Evolutionary conservation across 1,140 invertebrate genomes (phyloP), one percentile per base, ranked within the genome.

Genomic region (Caerostris darwini): DNA sequence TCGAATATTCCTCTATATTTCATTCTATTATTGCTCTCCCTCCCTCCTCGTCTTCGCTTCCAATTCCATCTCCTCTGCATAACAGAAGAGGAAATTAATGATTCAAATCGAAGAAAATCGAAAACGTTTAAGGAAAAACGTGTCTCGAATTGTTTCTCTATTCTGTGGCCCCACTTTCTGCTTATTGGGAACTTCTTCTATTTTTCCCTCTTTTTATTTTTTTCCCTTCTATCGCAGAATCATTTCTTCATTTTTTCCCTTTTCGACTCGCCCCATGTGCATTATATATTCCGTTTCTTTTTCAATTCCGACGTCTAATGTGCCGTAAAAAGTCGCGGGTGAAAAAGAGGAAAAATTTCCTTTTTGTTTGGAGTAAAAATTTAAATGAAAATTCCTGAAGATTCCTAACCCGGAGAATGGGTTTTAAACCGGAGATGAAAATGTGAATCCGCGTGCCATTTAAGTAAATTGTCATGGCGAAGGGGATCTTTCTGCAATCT

Each of bases 111-210:
- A 64, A 10, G 81, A 92, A 92, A 92, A 92, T 92, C 90, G 90
- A 92, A 92, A 92, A 92, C 90, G 90, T 92, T 92, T 92, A 92
- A 92, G 90, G 81, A 54, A 69, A 85, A 85, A 92, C 90, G 90
- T 92, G 90, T 92, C 90, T 85, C 19, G 81, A 92, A 85, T 92
- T 83, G 82, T 92, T 92, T 92, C 90, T 91, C n/a, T 87, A 34
- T 34, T 34, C n/a, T 54, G 7, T 19, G 57, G 87, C 71, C 64
- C 34, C 34, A 87, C 10, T 53, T 87, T 59, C 59, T 81, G 3
- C 10, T 3, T 34, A 2, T 34, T 34, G 34, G 34, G 34, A 34
- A 34, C 34, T 34, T 34, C 34, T 34, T 34, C 34, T 34, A 77
- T 77, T 77, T 19, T 19, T 34, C 34, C 34, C 3, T 14, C 5